These are phyloP conservation scores for Macaca nemestrina DNA, from an alignment of 2,113 vertebrate species.

Conservation along the genomic window DNA sequence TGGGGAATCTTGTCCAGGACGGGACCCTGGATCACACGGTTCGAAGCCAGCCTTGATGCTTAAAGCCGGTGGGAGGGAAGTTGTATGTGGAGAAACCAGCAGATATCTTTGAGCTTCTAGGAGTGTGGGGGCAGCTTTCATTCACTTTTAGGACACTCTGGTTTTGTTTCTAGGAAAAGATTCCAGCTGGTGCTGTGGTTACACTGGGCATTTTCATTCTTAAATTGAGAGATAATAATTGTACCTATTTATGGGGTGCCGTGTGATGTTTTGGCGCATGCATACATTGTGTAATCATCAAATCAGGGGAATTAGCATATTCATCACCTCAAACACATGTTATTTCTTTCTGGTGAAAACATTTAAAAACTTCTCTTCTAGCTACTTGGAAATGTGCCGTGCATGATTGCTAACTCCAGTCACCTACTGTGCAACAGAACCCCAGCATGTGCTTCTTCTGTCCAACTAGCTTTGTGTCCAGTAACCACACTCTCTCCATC, in stretches of 20 bases:
- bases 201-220: background rate
- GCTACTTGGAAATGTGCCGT: background rate
- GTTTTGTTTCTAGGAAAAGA: background rate
- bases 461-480: background rate
- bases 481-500: background rate
- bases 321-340: background rate
- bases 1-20: rapidly evolving
- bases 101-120: background rate
- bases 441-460: background rate
- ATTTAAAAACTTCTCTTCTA: background rate
- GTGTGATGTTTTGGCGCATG: background rate
- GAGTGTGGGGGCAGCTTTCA: rapidly evolving
- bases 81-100: rapidly evolving
- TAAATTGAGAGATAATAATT: background rate
- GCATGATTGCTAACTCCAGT: too few species aligned
- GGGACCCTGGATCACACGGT: rapidly evolving
- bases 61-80: rapidly evolving
- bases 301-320: background rate
- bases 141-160: background rate
- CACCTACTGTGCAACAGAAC: background rate
- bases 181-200: background rate
- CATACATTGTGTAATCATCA: background rate
- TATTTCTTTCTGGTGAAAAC: background rate
- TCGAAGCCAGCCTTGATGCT: background rate
- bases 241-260: background rate